Conservation (phyloP, 1,140 invertebrate genomes). For the Wiebesia pumilae region DNA sequence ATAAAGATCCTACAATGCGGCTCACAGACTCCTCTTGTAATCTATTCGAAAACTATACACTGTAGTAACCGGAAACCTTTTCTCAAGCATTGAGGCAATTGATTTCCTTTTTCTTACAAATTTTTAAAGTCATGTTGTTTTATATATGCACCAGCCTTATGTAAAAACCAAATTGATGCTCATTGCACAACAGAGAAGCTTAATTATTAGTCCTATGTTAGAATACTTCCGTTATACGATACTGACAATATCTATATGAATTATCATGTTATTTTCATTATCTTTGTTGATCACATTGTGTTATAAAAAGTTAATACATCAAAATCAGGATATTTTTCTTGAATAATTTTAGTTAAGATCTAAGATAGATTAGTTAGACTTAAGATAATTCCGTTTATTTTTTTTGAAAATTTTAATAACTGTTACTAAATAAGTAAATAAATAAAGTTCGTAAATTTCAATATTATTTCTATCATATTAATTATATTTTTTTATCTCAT, state of each 20-base stretch:
- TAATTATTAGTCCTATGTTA: conserved; percentile 34
- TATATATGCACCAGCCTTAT: conserved; percentile 1
- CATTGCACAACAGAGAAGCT: conserved; percentile 26
- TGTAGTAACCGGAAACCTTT: not conserved
- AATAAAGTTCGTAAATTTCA: too few species aligned
- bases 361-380: too few species aligned
- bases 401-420: too few species aligned
- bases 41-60: not conserved
- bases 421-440: too few species aligned
- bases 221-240: not conserved
- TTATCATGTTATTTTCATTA: conserved; percentile 15
- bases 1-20: not conserved
- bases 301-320: not conserved
- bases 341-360: not conserved
- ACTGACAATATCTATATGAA: not conserved
- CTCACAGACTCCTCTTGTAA: not conserved
- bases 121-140: not conserved
- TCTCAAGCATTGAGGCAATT: not conserved
- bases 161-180: conserved; percentile 40
- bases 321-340: not conserved
- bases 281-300: not conserved
- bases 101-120: not conserved
- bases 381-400: too few species aligned
- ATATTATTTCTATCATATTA: too few species aligned
- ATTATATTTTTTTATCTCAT: too few species aligned